phyloP scores from a whole-genome alignment of 1,140 invertebrate species.

The Anagrus nilaparvatae region DNA sequence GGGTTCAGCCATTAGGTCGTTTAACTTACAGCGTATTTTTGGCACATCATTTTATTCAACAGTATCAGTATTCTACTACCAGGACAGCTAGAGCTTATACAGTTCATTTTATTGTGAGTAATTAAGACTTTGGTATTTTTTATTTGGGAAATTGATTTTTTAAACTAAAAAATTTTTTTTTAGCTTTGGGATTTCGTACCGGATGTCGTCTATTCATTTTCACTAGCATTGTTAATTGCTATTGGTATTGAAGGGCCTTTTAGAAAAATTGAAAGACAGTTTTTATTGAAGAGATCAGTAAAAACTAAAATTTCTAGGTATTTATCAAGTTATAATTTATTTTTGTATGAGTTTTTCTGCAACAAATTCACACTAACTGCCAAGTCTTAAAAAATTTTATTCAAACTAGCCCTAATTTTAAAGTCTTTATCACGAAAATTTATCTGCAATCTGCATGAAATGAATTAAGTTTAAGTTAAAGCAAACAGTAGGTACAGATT shows the following conservation, averaged over 20 bases:
- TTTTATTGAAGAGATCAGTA: slow-evolving; percentile 19
- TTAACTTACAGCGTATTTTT: slow-evolving; percentile 59
- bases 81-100: slow-evolving; percentile 22
- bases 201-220: slow-evolving; percentile 23
- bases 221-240: slow-evolving; percentile 23
- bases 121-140: slow-evolving; percentile 14
- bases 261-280: slow-evolving; percentile 26
- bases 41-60: slow-evolving; percentile 31
- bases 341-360: no score
- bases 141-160: background rate
- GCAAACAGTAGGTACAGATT: no score
- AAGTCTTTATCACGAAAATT: no score
- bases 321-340: no score
- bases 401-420: no score
- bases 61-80: slow-evolving; percentile 20
- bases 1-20: slow-evolving; percentile 46
- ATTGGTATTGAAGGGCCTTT: slow-evolving; percentile 28
- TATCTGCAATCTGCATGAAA: no score
- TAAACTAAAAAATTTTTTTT: background rate
- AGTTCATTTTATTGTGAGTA: slow-evolving; percentile 22
- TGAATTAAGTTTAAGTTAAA: no score
- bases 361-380: no score
- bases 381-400: no score
- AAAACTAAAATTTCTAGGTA: slow-evolving; percentile 11
- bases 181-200: slow-evolving; percentile 23